Evolutionary conservation across 2,888 invertebrate genomes (phyloP).

Genomic region (Bembecia ichneumoniformis): DNA sequence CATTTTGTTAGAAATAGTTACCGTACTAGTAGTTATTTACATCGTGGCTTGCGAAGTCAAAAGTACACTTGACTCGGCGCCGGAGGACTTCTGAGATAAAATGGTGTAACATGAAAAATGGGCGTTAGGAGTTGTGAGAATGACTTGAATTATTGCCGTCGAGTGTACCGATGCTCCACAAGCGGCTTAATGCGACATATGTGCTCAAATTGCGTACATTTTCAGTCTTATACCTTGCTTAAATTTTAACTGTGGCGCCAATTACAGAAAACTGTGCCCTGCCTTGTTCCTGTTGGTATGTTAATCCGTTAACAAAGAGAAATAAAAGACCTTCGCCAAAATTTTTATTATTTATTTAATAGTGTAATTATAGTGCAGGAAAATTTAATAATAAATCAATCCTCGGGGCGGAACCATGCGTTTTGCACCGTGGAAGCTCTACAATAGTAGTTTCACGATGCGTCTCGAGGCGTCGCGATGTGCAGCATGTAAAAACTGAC

Average conservation of each 20-base stretch:
- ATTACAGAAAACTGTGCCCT: too few species aligned
- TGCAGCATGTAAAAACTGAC: too few species aligned
- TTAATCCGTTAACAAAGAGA: neutral
- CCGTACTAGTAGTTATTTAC: neutral
- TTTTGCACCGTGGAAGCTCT: too few species aligned
- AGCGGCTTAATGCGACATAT: slow-evolving; percentile 8
- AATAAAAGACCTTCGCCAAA: neutral
- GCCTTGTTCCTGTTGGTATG: too few species aligned
- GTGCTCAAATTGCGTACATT: neutral
- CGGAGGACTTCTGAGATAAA: slow-evolving; percentile 47
- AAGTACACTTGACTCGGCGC: slow-evolving; percentile 51
- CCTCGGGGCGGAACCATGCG: too few species aligned
- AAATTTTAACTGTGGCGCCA: neutral
- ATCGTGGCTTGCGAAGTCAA: slow-evolving; percentile 32
- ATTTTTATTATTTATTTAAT: neutral
- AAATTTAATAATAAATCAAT: too few species aligned
- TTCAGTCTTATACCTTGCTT: neutral
- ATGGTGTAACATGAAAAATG: slow-evolving; percentile 54
- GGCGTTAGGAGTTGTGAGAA: slow-evolving; percentile 34
- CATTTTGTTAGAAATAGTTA: neutral
- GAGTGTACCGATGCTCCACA: slow-evolving; percentile 30
- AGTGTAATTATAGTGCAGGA: neutral
- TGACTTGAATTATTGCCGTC: slow-evolving; percentile 43
- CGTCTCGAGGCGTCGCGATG: too few species aligned
- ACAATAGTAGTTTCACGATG: too few species aligned